phyloP scores from a whole-genome alignment of 1,140 invertebrate genomes.

The Subanguina moxae region DNA sequence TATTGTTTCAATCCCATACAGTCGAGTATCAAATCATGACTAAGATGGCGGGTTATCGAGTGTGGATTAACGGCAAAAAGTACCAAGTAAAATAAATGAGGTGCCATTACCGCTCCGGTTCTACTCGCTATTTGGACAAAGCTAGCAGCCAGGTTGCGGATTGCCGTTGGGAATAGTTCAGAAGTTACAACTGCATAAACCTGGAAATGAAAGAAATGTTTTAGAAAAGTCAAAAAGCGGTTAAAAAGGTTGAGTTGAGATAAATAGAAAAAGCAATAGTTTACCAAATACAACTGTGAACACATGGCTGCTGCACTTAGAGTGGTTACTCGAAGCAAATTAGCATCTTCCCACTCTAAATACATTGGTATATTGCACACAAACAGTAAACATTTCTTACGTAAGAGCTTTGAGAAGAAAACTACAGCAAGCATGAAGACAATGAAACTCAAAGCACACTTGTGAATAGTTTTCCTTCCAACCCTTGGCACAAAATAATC shows the following conservation, averaged over 20 bases:
- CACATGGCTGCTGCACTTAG: constrained; percentile 14
- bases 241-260: too few relatives aligned
- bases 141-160: constrained; percentile 41
- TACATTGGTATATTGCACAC: background rate
- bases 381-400: constrained; percentile 27
- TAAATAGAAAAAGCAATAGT: too few relatives aligned
- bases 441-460: constrained; percentile 23
- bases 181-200: constrained; percentile 33
- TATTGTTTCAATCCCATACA: too few relatives aligned
- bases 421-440: constrained; percentile 34
- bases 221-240: too few relatives aligned
- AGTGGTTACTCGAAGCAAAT: constrained; percentile 4
- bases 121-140: constrained; percentile 41
- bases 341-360: background rate
- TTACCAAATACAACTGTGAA: background rate
- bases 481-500: constrained; percentile 32
- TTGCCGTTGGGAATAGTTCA: constrained; percentile 44
- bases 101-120: constrained; percentile 35
- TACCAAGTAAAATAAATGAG: constrained; percentile 47
- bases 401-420: constrained; percentile 25
- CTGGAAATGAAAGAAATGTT: constrained; percentile 27
- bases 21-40: too few relatives aligned
- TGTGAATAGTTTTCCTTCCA: constrained; percentile 29
- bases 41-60: too few relatives aligned
- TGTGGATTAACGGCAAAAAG: background rate